Conservation (phyloP, 2,797 vertebrate species). For the Macropus fuliginosus region DNA sequence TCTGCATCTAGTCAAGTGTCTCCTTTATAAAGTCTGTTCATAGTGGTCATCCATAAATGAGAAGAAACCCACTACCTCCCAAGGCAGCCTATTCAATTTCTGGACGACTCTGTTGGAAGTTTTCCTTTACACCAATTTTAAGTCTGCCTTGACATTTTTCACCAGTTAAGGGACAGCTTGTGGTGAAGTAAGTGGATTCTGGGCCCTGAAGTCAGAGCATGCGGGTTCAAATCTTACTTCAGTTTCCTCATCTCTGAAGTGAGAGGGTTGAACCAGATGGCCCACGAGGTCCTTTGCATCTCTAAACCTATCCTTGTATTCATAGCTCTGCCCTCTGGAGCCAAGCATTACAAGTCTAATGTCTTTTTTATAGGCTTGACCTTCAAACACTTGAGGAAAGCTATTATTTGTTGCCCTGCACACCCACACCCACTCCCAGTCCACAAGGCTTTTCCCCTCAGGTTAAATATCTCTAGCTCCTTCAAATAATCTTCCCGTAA, state of each 20-base stretch:
- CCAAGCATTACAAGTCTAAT: not conserved
- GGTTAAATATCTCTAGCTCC: not conserved
- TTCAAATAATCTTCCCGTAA: not conserved
- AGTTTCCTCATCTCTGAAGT: not conserved
- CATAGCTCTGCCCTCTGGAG: not conserved
- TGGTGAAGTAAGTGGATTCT: not conserved
- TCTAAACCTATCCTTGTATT: not conserved
- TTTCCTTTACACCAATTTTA: not conserved
- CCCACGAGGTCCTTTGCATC: not conserved
- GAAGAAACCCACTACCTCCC: not conserved
- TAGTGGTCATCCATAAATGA: not conserved
- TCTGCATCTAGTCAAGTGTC: not conserved
- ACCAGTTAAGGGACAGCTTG: not conserved
- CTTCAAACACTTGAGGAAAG: not conserved
- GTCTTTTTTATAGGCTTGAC: not conserved
- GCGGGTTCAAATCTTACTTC: not conserved
- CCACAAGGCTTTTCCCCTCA: not conserved
- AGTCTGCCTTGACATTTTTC: not conserved
- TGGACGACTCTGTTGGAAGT: not conserved
- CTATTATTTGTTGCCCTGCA: not conserved
- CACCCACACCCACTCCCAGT: not conserved
- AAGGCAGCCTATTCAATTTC: too few species aligned
- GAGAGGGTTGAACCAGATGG: not conserved
- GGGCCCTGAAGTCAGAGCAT: not conserved
- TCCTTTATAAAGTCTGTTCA: not conserved